phyloP scores from a whole-genome alignment of 1,140 invertebrate species.

The Drosophila nasuta region DNA sequence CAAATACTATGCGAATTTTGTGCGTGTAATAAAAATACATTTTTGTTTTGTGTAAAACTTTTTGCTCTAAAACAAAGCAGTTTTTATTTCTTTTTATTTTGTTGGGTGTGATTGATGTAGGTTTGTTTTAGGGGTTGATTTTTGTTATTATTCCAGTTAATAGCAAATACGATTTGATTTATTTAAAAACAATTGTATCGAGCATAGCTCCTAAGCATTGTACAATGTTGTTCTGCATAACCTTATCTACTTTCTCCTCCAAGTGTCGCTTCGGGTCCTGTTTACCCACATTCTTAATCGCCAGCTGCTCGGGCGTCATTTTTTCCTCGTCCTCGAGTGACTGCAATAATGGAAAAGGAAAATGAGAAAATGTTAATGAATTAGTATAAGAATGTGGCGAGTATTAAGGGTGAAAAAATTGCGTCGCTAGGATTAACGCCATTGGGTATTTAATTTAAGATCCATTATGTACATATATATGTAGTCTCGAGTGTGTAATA shows the following conservation, averaged over 20 bases:
- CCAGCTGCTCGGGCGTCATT: constrained; percentile 99
- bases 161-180: constrained; percentile 56
- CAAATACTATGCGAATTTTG: constrained; percentile 29
- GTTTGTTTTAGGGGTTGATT: constrained; percentile 21
- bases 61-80: constrained; percentile 63
- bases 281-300: constrained; percentile 99
- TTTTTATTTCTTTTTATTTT: constrained; percentile 57
- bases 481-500: too few species aligned
- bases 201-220: constrained; percentile 99
- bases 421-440: too few species aligned
- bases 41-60: constrained; percentile 63
- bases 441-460: too few species aligned
- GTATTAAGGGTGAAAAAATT: too few species aligned
- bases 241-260: constrained; percentile 98
- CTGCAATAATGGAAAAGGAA: constrained; percentile 83
- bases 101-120: constrained; percentile 43
- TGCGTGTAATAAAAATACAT: constrained; percentile 42
- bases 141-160: background rate
- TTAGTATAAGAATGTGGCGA: background rate
- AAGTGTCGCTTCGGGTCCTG: constrained; percentile 99
- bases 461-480: too few species aligned
- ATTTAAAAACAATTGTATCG: constrained; percentile 97
- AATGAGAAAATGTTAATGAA: background rate
- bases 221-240: constrained; percentile 99
- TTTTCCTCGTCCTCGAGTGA: constrained; percentile 99